Evolutionary conservation across 1,140 invertebrate species (phyloP).

Genomic region (Parasteatoda tepidariorum): DNA sequence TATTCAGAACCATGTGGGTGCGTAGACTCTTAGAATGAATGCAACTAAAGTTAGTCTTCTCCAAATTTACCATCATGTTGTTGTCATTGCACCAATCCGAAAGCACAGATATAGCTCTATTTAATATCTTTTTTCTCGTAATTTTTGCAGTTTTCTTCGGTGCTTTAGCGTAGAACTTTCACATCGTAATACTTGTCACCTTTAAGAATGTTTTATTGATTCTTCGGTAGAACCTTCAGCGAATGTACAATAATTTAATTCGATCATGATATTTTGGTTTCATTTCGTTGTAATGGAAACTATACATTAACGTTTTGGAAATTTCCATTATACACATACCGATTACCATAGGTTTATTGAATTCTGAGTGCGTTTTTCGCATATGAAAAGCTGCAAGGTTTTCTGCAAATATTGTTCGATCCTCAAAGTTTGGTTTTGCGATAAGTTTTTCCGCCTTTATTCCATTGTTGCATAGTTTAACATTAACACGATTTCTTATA

Average conservation of each 20-base stretch:
- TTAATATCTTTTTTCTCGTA: no score
- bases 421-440: constrained; percentile 68
- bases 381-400: constrained; percentile 48
- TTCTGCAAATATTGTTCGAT: constrained; percentile 48
- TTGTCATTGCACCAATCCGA: no score
- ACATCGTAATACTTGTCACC: no score
- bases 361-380: constrained; percentile 44
- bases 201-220: no score
- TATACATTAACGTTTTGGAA: background rate
- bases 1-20: no score
- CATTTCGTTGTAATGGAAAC: constrained; percentile 52
- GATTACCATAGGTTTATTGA: constrained; percentile 63
- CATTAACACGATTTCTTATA: constrained; percentile 68
- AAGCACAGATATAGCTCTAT: no score
- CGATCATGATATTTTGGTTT: constrained; percentile 61
- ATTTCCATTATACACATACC: background rate
- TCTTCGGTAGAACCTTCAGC: background rate
- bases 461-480: constrained; percentile 66
- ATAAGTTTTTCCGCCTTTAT: constrained; percentile 66
- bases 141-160: no score
- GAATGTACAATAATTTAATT: constrained; percentile 52
- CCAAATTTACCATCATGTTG: no score
- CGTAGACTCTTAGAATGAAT: no score
- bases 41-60: no score
- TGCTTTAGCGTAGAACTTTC: no score